These are phyloP conservation scores for Meloidogyne exigua DNA, from an alignment of 1,140 invertebrate genomes.

Conservation along the genomic window DNA sequence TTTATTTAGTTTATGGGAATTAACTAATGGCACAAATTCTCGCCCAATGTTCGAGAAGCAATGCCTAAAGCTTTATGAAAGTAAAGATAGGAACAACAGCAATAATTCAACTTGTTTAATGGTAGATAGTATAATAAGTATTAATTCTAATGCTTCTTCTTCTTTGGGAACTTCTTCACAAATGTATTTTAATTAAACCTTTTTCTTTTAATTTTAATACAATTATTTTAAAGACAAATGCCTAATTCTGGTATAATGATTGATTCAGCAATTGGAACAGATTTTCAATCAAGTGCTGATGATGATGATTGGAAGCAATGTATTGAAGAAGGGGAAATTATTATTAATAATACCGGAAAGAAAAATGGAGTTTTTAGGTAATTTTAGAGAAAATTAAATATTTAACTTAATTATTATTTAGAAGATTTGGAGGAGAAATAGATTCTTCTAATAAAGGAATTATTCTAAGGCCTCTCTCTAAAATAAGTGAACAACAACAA, in stretches of 20 bases:
- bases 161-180: not conserved
- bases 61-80: not conserved
- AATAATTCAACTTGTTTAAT: not conserved
- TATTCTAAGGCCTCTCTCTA: not conserved
- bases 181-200: not conserved
- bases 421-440: slow-evolving; percentile 1
- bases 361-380: slow-evolving; percentile 3
- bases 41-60: not conserved
- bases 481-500: slow-evolving; percentile 19
- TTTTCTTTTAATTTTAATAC: not conserved
- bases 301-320: slow-evolving; percentile 1
- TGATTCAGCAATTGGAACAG: slow-evolving; percentile 24
- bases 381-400: not conserved
- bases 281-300: slow-evolving; percentile 8
- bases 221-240: not conserved
- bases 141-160: not conserved
- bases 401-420: not conserved
- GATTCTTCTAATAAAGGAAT: not conserved
- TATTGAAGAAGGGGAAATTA: not conserved
- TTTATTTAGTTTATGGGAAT: not conserved
- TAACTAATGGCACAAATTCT: not conserved
- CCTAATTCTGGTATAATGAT: slow-evolving; percentile 17
- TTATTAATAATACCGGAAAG: not conserved
- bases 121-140: slow-evolving; percentile 5
- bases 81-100: not conserved